Base-by-base conservation (phyloP, 2,888 invertebrate genomes). In the Syritta pipiens region DNA sequence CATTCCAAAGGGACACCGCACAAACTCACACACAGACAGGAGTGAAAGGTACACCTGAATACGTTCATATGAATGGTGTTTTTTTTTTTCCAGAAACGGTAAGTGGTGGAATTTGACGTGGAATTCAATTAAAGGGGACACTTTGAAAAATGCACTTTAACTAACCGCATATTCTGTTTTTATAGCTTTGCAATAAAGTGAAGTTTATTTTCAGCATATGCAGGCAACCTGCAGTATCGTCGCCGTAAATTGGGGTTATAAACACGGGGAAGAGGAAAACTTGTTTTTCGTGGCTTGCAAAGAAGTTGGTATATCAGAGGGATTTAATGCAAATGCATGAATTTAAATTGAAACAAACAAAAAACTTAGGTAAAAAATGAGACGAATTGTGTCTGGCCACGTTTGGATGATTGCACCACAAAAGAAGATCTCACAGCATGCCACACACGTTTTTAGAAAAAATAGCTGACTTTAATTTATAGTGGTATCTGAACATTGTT, bases 111-210 rank as follows among this genome's bases (percentile, higher is more conserved):
- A 44, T 72, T 79, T 67, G 53, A 79, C 60, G 44, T 55, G 28
- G 67, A 68, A 79, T 68, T 72, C 67, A 68, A 79, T 79, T 79
- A 74, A 77, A 77, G 77, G 12, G 65, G 60, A 77, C 65, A 55
- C 63, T 71, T 53, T 77, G 60, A 67, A 51, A 77, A 77, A 71
- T 77, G 77, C 77, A 60, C 77, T 71, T 77, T 72, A 77, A 77
- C 40, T 65, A 60, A 77, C 71, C 65, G 40, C 71, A 77, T 60
- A 77, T 35, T 12, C 5, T 2, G 9, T 44, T 51, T 55, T 76
- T 44, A 63, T 57, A 20, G 49, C 19, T 51, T 62, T 17, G 28
- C 20, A 49, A 62, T 51, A 49, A 62, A 68, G n/a, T 4, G 10
- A 46, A 10, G 49, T 44, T 42, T 62, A 67, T 53, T 22, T 35